Base-by-base conservation (phyloP, 2,797 vertebrate species). In the Gambelia wislizenii region DNA sequence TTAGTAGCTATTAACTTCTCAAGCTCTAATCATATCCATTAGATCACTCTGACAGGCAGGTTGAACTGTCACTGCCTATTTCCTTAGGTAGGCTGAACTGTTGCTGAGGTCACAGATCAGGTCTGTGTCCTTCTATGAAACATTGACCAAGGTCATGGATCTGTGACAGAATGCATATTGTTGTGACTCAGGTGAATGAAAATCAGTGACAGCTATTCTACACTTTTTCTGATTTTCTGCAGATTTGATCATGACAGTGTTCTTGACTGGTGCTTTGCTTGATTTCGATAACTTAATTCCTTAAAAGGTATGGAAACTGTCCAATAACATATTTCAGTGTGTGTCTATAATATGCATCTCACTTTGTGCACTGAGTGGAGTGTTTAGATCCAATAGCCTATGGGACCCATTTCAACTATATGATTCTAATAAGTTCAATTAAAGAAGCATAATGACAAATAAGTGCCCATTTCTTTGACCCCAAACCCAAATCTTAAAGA, bases 171-270 rank as follows among this genome's bases (percentile, higher is more conserved):
- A 90, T 64, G 91, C 67, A 47, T 84, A 84, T 90, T 54, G 77
- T 83, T 3, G 4, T 49, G 93, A 93, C 94, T 92, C 88, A 83
- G 56, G 90, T 83, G 88, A 86, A 85, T 74, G 84, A 42, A 79
- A 91, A 69, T 56, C 92, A 69, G 75, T 54, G 80, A 89, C 67
- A 90, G 39, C 82, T 93, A 89, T 84, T 77, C n/a, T 84, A 83
- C 84, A 87, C 85, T 86, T 4, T 18, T 92, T 89, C 92, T 92
- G 91, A 79, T 92, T 91, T 93, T 81, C n/a, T 82, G 93, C 87
- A 88, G 91, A 90, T 80, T 33, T 97, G 97, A 94, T 92, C 77
- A 84, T 90, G 86, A 86, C 92, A 96, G 95, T 95, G 96, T 95
- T 92, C 91, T 39, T 89, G 92, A 94, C 95, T 91, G 88, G 89